These are phyloP conservation scores for Cryptus viduatorius DNA, from an alignment of 2,888 invertebrate species.

Conservation along the genomic window DNA sequence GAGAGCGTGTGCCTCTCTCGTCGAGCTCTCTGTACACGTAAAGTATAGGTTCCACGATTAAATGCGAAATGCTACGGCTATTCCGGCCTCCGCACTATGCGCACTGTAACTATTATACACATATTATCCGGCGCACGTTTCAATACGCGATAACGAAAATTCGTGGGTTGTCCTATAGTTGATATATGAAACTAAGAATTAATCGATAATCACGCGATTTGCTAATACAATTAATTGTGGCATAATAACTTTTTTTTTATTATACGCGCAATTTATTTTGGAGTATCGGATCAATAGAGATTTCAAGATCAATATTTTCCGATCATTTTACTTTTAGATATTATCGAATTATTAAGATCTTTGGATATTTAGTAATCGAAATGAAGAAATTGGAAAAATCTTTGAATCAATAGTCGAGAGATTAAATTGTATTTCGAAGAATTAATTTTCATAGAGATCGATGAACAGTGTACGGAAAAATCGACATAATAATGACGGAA, in stretches of 20 bases:
- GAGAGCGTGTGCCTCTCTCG: slow-evolving; percentile 17
- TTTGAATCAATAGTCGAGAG: no score
- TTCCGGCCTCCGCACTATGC: slow-evolving; percentile 34
- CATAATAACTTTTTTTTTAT: background rate
- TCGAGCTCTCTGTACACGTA: slow-evolving; percentile 36
- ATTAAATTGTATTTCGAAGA: no score
- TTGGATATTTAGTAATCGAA: no score
- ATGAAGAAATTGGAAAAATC: no score
- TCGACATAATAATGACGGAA: no score
- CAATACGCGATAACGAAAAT: slow-evolving; percentile 4
- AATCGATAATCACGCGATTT: background rate
- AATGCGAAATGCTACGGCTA: slow-evolving; percentile 50
- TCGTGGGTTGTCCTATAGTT: background rate
- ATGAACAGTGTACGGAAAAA: no score
- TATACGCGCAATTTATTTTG: background rate
- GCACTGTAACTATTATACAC: slow-evolving; percentile 23
- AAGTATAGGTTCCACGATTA: slow-evolving; percentile 60
- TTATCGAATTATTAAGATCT: no score
- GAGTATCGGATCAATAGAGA: background rate
- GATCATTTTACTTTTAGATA: no score
- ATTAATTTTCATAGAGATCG: no score
- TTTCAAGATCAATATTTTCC: background rate
- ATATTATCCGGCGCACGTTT: background rate
- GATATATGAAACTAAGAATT: background rate
- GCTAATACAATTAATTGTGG: background rate